phyloP scores from a whole-genome alignment of 2,888 invertebrate genomes.

The Phrixothrix hirtus region DNA sequence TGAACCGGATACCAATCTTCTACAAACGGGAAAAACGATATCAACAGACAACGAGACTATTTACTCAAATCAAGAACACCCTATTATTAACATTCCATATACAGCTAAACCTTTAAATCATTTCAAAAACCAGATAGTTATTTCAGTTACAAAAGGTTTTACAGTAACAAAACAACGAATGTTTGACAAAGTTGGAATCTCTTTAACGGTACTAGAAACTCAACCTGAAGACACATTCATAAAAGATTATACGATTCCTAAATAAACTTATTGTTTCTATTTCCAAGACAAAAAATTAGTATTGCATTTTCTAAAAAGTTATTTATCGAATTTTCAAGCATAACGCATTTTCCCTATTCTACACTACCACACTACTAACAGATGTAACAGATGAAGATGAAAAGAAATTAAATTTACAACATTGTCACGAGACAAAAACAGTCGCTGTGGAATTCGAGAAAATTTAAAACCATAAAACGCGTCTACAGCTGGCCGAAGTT shows the following conservation, averaged over 20 bases:
- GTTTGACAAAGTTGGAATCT: background rate
- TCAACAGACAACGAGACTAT: slow-evolving; percentile 19
- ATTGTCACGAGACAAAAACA: slow-evolving; percentile 34
- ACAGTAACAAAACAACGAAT: background rate
- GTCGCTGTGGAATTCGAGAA: slow-evolving; percentile 29
- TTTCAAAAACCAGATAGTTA: slow-evolving; percentile 9
- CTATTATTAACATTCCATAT: slow-evolving; percentile 4
- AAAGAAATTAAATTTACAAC: slow-evolving; percentile 15
- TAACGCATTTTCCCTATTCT: background rate
- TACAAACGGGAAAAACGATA: too few relatives aligned
- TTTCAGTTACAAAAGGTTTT: background rate
- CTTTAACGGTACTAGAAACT: background rate
- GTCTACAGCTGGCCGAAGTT: slow-evolving; percentile 32
- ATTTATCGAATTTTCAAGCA: background rate
- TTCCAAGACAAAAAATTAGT: background rate
- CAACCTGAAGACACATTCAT: slow-evolving; percentile 6
- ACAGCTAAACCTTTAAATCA: slow-evolving; percentile 7
- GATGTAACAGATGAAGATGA: slow-evolving; percentile 5
- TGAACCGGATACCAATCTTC: too few relatives aligned
- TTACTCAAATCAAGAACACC: slow-evolving; percentile 7
- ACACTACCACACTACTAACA: background rate
- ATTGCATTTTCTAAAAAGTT: background rate
- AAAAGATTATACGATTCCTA: background rate
- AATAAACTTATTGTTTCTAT: background rate
- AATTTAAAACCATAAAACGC: slow-evolving; percentile 24